These are phyloP conservation scores for Peribatodes rhomboidaria DNA, from an alignment of 2,888 invertebrate genomes.

Conservation along the genomic window DNA sequence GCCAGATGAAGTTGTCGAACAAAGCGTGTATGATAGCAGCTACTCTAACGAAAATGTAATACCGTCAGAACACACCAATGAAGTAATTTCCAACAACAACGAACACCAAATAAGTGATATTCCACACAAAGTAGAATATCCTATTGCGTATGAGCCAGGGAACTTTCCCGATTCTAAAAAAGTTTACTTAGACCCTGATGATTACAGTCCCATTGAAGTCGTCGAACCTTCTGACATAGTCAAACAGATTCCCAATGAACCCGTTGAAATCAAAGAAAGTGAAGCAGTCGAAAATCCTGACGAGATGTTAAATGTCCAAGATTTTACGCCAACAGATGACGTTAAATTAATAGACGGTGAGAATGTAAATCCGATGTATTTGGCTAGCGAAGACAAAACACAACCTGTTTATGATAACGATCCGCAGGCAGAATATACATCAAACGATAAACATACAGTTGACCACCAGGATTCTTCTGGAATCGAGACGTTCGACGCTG, in stretches of 20 bases:
- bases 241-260: conserved; percentile 43
- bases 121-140: conserved; percentile 29
- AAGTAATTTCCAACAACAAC: conserved; percentile 21
- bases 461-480: conserved; percentile 45
- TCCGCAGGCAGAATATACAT: conserved; percentile 18
- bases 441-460: conserved; percentile 20
- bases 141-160: conserved; percentile 35
- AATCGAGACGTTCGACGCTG: conserved; percentile 66
- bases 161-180: conserved; percentile 40
- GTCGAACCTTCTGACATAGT: conserved; percentile 42
- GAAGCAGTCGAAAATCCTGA: conserved; percentile 49
- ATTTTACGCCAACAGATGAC: conserved; percentile 49
- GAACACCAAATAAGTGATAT: conserved; percentile 27
- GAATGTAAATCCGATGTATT: conserved; percentile 49
- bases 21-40: conserved; percentile 11
- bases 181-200: conserved; percentile 43
- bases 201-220: conserved; percentile 43
- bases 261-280: conserved; percentile 28
- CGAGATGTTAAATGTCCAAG: conserved; percentile 50
- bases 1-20: conserved; percentile 13
- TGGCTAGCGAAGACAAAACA: conserved; percentile 32
- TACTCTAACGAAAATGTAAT: conserved; percentile 22
- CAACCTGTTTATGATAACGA: conserved; percentile 33
- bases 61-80: conserved; percentile 17
- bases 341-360: conserved; percentile 49